These are phyloP conservation scores for Oreochromis spilurus DNA, from an alignment of 2,113 vertebrate species.

Conservation along the genomic window DNA sequence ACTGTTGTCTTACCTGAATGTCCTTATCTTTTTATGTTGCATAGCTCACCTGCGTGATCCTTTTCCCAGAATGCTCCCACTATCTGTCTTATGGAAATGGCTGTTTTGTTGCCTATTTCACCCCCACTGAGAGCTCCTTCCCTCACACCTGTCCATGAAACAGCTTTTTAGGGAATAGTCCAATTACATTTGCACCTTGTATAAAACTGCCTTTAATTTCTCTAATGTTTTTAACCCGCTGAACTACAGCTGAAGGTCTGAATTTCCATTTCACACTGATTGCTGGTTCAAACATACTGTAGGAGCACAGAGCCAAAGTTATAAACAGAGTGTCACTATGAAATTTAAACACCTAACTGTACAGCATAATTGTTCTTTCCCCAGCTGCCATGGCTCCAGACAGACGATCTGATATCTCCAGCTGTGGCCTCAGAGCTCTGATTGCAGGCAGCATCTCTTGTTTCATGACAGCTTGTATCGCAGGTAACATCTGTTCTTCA, in stretches of 20 bases:
- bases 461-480: constrained; percentile 85
- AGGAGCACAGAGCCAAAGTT: neutral
- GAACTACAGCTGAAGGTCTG: neutral
- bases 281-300: neutral
- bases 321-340: neutral
- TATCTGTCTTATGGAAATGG: neutral
- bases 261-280: neutral
- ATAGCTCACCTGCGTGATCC: neutral
- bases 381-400: constrained; percentile 79
- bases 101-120: neutral
- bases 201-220: neutral
- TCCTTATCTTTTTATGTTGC: neutral
- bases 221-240: neutral
- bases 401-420: constrained; percentile 75
- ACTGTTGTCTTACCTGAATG: neutral
- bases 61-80: neutral
- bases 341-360: neutral
- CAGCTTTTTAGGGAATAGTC: neutral
- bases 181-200: neutral
- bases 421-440: constrained; percentile 76
- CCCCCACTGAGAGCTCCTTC: neutral
- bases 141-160: neutral
- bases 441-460: constrained; percentile 77
- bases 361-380: neutral
- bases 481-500: constrained; percentile 70